phyloP scores from a whole-genome alignment of 2,797 vertebrate genomes.

The Dicrostonyx torquatus region DNA sequence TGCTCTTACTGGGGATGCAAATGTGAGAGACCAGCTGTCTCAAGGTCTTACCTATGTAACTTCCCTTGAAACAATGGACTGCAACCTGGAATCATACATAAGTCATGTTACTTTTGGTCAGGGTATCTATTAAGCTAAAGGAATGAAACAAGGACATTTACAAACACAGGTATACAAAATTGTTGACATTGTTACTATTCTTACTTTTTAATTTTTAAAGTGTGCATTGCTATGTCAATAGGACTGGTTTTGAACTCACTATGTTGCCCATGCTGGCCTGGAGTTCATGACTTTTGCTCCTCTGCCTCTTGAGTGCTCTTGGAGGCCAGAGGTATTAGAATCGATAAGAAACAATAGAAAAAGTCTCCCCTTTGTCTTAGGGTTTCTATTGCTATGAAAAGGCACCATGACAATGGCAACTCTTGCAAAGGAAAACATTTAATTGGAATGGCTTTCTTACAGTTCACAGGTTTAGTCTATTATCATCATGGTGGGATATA shows the following conservation, averaged over 20 bases:
- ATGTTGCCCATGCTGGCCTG: not conserved
- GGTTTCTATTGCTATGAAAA: not conserved
- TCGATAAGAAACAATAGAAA: not conserved
- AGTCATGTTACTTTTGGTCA: not conserved
- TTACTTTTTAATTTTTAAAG: not conserved
- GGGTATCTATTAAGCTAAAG: not conserved
- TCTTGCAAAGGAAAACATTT: not conserved
- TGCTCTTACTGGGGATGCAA: not conserved
- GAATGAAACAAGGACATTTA: not conserved
- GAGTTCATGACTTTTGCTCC: no score
- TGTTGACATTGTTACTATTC: not conserved
- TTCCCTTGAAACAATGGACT: not conserved
- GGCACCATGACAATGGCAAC: not conserved
- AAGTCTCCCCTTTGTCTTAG: not conserved
- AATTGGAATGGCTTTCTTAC: not conserved
- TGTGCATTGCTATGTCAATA: not conserved
- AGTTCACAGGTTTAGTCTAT: not conserved
- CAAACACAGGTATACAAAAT: not conserved
- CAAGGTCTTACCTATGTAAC: not conserved
- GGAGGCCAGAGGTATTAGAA: not conserved
- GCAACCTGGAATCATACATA: not conserved
- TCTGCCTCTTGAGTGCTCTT: not conserved
- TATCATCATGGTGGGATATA: not conserved
- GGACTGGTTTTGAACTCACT: not conserved
- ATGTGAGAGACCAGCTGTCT: not conserved